Evolutionary conservation across 1,140 invertebrate genomes (phyloP).

Genomic region (Drosophila quadrilineata): DNA sequence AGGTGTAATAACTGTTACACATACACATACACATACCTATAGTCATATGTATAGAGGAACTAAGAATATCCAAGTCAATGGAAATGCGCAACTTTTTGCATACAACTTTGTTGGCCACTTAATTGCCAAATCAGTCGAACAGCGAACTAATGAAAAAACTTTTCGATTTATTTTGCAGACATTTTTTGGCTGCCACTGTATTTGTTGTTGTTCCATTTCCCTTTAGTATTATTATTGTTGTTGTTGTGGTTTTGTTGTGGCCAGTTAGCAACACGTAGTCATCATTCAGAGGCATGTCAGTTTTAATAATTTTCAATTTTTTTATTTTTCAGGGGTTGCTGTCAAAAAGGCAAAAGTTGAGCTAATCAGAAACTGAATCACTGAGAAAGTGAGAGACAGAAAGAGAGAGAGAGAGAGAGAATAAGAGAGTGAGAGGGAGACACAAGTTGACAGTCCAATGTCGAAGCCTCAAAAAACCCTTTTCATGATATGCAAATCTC

Average conservation of each 20-base stretch:
- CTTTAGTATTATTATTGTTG: not conserved
- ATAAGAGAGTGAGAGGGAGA: not conserved
- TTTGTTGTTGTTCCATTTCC: not conserved
- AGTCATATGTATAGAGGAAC: too few species aligned
- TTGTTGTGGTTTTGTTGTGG: conserved; percentile 2
- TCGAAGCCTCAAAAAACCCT: conserved; percentile 43
- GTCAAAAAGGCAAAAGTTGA: conserved; percentile 41
- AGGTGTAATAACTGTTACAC: conserved; percentile 47
- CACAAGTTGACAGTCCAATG: not conserved
- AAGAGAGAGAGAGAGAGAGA: not conserved
- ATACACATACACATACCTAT: not conserved
- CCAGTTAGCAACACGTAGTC: conserved; percentile 35
- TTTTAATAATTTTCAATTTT: conserved; percentile 72
- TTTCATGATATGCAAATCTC: conserved; percentile 77
- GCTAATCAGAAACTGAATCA: conserved; percentile 62
- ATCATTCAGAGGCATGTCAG: conserved; percentile 43
- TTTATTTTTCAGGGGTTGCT: too few species aligned
- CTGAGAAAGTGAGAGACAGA: conserved; percentile 18
- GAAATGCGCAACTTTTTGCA: conserved; percentile 58
- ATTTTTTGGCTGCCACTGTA: conserved; percentile 3
- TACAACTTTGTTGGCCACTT: conserved; percentile 59
- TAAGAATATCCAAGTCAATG: conserved; percentile 46
- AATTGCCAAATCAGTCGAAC: conserved; percentile 55
- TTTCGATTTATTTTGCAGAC: conserved; percentile 53
- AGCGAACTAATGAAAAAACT: conserved; percentile 71